phyloP scores from a whole-genome alignment of 2,888 invertebrate species.

The Bellardia bayeri region DNA sequence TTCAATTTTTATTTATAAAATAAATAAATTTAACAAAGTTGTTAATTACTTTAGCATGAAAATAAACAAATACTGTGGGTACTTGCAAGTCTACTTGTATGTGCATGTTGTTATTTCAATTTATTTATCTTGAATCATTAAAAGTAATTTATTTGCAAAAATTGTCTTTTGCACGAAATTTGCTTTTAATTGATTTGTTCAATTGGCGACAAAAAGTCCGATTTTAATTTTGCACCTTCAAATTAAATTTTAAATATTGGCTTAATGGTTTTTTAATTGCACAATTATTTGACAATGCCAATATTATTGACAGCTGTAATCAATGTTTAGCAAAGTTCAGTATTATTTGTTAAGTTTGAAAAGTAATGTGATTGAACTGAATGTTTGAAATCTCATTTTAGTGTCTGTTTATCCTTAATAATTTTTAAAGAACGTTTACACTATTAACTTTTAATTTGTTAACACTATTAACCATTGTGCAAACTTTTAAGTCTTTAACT shows the following conservation, averaged over 20 bases:
- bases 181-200: constrained; percentile 34
- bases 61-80: background rate
- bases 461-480: no score
- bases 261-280: no score
- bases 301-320: no score
- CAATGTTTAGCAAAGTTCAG: no score
- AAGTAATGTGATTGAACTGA: no score
- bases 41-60: constrained; percentile 5
- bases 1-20: constrained; percentile 4
- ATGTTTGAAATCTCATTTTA: no score
- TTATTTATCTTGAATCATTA: constrained; percentile 16
- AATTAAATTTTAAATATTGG: background rate
- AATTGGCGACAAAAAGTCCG: constrained; percentile 8
- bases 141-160: constrained; percentile 27
- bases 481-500: no score
- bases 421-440: no score
- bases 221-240: background rate
- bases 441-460: no score
- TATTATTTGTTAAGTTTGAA: no score
- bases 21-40: constrained; percentile 17
- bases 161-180: background rate
- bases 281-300: no score
- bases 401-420: no score
- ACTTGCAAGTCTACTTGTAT: background rate
- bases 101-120: constrained; percentile 5